phyloP scores from a whole-genome alignment of 1,140 invertebrate genomes.

The Drosophila nebulosa region DNA sequence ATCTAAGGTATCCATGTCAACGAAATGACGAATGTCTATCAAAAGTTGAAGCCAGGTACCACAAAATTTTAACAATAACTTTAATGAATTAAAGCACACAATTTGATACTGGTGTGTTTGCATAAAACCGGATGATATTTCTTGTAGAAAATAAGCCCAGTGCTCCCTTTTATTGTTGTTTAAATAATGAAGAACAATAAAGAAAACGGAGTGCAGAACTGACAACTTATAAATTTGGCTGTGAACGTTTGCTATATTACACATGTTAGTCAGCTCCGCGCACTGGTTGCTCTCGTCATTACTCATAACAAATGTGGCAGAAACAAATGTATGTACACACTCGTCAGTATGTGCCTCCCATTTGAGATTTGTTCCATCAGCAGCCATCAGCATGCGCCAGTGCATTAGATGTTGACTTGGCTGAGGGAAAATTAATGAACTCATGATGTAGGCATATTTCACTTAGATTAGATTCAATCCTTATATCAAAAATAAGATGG shows the following conservation, averaged over 20 bases:
- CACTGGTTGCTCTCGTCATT: constrained; percentile 38
- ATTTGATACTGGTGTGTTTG: too few species aligned
- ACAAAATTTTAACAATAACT: too few species aligned
- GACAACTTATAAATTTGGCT: constrained; percentile 62
- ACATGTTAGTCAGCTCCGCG: constrained; percentile 22
- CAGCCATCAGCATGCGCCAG: neutral
- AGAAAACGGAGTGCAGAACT: constrained; percentile 7
- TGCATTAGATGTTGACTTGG: constrained; percentile 16
- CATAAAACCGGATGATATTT: too few species aligned
- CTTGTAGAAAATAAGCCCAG: neutral
- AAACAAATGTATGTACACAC: constrained; percentile 24
- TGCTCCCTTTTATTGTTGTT: neutral
- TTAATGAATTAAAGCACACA: too few species aligned
- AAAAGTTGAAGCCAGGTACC: too few species aligned
- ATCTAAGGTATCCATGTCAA: too few species aligned
- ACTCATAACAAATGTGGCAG: constrained; percentile 52
- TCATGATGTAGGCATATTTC: constrained; percentile 60
- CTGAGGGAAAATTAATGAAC: constrained; percentile 62
- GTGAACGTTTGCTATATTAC: constrained; percentile 36
- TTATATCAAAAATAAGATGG: constrained; percentile 53
- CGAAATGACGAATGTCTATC: too few species aligned
- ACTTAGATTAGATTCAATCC: constrained; percentile 46
- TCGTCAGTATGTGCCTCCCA: neutral
- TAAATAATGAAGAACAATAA: neutral
- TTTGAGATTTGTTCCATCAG: constrained; percentile 3